Evolutionary conservation across 1,140 invertebrate species (phyloP).

Genomic region (Eriosoma lanigerum): DNA sequence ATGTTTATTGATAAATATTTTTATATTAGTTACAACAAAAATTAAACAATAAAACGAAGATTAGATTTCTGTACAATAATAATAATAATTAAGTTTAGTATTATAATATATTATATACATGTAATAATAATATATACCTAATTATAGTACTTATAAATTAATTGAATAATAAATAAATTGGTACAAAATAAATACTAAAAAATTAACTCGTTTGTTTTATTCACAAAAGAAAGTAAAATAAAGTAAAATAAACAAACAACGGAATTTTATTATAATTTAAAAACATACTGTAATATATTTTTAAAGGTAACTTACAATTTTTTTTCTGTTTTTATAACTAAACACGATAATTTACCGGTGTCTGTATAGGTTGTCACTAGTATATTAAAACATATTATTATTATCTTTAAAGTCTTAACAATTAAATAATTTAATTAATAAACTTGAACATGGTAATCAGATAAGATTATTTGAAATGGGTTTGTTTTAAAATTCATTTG

Average conservation of each 20-base stretch:
- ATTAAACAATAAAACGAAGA: constrained; percentile 21
- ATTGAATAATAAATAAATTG: constrained; percentile 15
- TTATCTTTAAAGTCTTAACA: neutral
- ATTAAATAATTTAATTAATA: neutral
- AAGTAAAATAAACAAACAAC: too few species aligned
- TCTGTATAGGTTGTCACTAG: neutral
- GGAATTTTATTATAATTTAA: neutral
- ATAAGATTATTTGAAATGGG: neutral
- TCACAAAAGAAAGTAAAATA: too few species aligned
- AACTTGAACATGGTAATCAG: neutral
- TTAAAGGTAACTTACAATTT: constrained; percentile 8
- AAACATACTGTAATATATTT: neutral
- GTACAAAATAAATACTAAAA: constrained; percentile 25
- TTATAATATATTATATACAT: neutral
- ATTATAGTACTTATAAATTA: neutral
- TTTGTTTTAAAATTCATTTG: neutral
- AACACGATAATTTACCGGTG: neutral
- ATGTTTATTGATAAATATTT: constrained; percentile 39
- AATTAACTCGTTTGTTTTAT: neutral
- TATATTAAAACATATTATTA: neutral
- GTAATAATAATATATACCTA: constrained; percentile 1
- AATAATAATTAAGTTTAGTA: neutral
- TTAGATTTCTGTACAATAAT: constrained; percentile 34
- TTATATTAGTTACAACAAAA: constrained; percentile 20
- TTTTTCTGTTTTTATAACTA: neutral